Percentiles rank a stretch among this genome's conserved stretches.
phyloP scores from a whole-genome alignment of 2,888 invertebrate genomes.

The Plemyria rubiginata region DNA sequence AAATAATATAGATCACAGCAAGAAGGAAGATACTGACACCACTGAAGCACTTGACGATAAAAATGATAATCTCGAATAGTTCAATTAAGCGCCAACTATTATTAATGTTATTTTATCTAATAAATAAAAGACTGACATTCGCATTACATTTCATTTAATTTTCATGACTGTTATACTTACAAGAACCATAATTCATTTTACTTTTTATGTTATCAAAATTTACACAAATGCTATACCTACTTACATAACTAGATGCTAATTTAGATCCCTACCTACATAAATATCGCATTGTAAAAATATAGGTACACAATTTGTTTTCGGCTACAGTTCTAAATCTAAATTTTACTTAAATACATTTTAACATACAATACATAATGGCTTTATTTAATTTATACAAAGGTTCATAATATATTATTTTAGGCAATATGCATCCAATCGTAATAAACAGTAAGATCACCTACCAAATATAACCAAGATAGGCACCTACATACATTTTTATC shows the following conservation, averaged over 20 bases:
- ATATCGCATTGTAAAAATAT: conserved; percentile 79
- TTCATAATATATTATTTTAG: conserved; percentile 13
- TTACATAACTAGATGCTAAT: conserved; percentile 58
- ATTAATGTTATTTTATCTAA: conserved; percentile 24
- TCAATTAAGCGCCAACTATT: not conserved
- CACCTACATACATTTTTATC: conserved; percentile 43
- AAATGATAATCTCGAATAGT: conserved; percentile 28
- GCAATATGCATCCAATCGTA: conserved; percentile 5
- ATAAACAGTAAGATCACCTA: not conserved
- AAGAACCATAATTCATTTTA: conserved; percentile 62
- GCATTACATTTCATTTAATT: conserved; percentile 75
- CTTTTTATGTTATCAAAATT: conserved; percentile 75
- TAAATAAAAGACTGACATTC: conserved; percentile 73
- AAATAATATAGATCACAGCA: conserved; percentile 66
- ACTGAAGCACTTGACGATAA: conserved; percentile 43
- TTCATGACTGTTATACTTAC: conserved; percentile 64
- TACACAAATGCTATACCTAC: conserved; percentile 69
- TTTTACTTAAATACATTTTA: conserved; percentile 26
- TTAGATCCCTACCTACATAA: conserved; percentile 54
- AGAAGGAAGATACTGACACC: conserved; percentile 53
- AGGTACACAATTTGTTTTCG: conserved; percentile 68
- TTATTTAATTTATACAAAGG: conserved; percentile 25
- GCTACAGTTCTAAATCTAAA: conserved; percentile 51
- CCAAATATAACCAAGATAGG: conserved; percentile 44
- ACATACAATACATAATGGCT: conserved; percentile 42